Evolutionary conservation across 2,797 vertebrate species (phyloP).

Genomic region (Halcyon leucocephala): DNA sequence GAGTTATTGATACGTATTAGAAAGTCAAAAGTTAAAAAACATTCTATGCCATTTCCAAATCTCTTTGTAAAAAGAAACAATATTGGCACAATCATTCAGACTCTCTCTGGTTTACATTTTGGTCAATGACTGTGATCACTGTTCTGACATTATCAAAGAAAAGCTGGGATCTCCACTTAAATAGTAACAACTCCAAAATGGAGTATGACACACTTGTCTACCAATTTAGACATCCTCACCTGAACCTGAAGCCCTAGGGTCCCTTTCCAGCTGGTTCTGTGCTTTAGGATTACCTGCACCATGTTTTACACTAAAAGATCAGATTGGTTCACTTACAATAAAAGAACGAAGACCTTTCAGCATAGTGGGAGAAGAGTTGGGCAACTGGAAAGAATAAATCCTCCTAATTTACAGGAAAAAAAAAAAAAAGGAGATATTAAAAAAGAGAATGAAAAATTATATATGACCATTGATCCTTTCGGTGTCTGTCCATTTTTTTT

Average conservation of each 20-base stretch:
- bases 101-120: neutral
- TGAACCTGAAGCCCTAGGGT: neutral
- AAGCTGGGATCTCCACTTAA: neutral
- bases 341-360: neutral
- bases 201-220: neutral
- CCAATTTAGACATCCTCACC: neutral
- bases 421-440: neutral
- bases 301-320: neutral
- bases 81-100: neutral
- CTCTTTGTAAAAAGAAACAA: neutral
- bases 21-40: neutral
- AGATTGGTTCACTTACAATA: neutral
- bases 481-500: neutral
- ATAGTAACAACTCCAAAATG: neutral
- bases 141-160: neutral
- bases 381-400: neutral
- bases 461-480: neutral
- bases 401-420: neutral
- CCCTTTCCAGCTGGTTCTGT: neutral
- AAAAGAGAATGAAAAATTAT: neutral
- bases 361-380: neutral
- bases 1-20: neutral
- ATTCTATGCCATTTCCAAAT: neutral
- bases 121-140: neutral
- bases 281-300: neutral